Evolutionary conservation across 2,888 invertebrate species (phyloP).

Genomic region (Ormia ochracea): DNA sequence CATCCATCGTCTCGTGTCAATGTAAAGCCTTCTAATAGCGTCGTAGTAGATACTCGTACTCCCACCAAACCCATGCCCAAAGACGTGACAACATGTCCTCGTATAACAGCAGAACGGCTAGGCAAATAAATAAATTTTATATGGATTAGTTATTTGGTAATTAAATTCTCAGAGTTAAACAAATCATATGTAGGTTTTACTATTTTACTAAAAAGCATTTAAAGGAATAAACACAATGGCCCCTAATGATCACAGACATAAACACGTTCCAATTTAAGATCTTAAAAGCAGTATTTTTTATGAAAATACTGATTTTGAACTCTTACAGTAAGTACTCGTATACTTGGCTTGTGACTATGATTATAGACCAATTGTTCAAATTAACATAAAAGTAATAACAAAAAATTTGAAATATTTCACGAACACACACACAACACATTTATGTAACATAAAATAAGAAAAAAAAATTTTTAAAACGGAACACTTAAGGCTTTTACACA

Average conservation of each 20-base stretch:
- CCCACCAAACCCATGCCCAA: slow-evolving; percentile 96
- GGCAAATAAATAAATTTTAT: slow-evolving; percentile 28
- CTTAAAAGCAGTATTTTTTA: too few species aligned
- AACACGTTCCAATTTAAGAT: too few species aligned
- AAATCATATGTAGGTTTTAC: slow-evolving; percentile 1
- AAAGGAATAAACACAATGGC: slow-evolving; percentile 5
- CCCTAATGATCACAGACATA: too few species aligned
- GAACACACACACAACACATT: slow-evolving; percentile 37
- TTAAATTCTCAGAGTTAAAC: background rate
- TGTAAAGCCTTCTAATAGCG: slow-evolving; percentile 97
- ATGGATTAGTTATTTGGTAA: background rate
- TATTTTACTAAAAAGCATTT: slow-evolving; percentile 50
- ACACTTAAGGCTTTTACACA: slow-evolving; percentile 66
- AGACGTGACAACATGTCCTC: slow-evolving; percentile 94
- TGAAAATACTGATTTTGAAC: too few species aligned
- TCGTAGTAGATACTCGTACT: slow-evolving; percentile 94
- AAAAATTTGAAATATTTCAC: slow-evolving; percentile 27
- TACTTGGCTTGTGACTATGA: too few species aligned
- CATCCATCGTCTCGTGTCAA: slow-evolving; percentile 93
- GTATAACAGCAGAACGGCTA: slow-evolving; percentile 97
- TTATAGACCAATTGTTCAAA: too few species aligned
- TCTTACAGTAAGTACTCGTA: too few species aligned
- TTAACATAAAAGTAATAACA: slow-evolving; percentile 3
- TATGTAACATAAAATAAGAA: slow-evolving; percentile 31
- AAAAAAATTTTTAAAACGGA: slow-evolving; percentile 33